A percentile compares a stretch with the other conserved stretches of the same genome.
Evolutionary conservation across 2,888 invertebrate genomes (phyloP).

Genomic region (Ophion costatus): DNA sequence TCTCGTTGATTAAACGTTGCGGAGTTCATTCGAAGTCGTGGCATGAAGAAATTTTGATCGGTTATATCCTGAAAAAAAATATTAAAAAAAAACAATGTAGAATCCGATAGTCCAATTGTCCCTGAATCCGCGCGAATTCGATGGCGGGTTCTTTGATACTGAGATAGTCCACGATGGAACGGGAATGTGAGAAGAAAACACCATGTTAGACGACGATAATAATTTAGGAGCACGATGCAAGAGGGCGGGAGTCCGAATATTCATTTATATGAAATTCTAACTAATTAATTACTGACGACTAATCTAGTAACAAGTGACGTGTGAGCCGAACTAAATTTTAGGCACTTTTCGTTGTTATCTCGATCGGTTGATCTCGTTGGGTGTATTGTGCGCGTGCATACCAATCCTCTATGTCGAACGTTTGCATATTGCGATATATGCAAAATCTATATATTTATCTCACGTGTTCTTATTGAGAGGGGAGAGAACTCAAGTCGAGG

Average conservation of each 20-base stretch:
- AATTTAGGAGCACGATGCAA: conserved; percentile 58
- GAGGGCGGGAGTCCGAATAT: conserved; percentile 34
- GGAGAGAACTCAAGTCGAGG: too few relatives aligned
- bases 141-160: conserved; percentile 9
- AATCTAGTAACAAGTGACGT: conserved; percentile 59
- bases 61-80: conserved; percentile 48
- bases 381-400: conserved; percentile 65
- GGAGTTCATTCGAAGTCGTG: too few relatives aligned
- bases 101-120: conserved; percentile 46
- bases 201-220: conserved; percentile 6
- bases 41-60: conserved; percentile 43
- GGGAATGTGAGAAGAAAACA: background rate
- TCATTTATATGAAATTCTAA: conserved; percentile 51
- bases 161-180: background rate
- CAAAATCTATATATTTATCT: conserved; percentile 40
- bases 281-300: conserved; percentile 58
- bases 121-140: conserved; percentile 30
- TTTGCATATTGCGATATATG: conserved; percentile 41
- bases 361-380: conserved; percentile 39
- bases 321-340: conserved; percentile 28
- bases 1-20: background rate
- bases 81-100: conserved; percentile 6
- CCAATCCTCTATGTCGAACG: conserved; percentile 55
- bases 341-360: conserved; percentile 22
- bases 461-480: conserved; percentile 25